Evolutionary conservation across 2,888 invertebrate species (phyloP), one percentile per base, ranked within the genome.

Genomic region (Chrysolina oricalcia): DNA sequence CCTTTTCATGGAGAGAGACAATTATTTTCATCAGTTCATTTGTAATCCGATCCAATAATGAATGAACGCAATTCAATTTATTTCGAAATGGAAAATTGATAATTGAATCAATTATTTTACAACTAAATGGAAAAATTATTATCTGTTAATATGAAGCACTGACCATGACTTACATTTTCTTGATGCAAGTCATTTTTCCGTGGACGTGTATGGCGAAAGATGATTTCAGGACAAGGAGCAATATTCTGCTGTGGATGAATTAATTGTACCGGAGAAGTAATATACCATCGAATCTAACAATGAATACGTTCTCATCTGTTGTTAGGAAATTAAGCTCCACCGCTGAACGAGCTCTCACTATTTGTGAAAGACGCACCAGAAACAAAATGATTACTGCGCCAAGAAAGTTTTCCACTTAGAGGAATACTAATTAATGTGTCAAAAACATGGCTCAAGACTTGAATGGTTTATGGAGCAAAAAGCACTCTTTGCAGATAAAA

Each of bases 391-490:
- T 59, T 35, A 59, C 15, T 35, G 59, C 59, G 59, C 59, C 59
- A 59, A 35, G 59, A 59, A 59, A 59, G 27, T 59, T 59, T 59
- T n/a, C 59, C 35, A 59, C 59, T 59, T 35, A 59, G 59, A 35
- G 27, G 27, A 59, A 27, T 59, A 59, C 43, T 66, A 66, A 66
- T 66, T 66, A 48, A 66, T 23, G 46, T 43, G 41, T 46, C 66
- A 43, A 43, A 66, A 43, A 66, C 66, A 66, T 9, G 23, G n/a
- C 43, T 46, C 23, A 40, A 66, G 48, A 19, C 9, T 64, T 43
- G 64, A 40, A 48, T 66, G 66, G 43, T 66, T 66, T 43, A 59
- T 59, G 59, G 11, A 59, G 6, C 27, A 17, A 35, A 59, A 59
- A 59, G 35, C 59, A 9, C 35, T n/a, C 35, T 27, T 59, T 8